Evolutionary conservation across 1,140 invertebrate species (phyloP).

Genomic region (Sycophaga agraensis): DNA sequence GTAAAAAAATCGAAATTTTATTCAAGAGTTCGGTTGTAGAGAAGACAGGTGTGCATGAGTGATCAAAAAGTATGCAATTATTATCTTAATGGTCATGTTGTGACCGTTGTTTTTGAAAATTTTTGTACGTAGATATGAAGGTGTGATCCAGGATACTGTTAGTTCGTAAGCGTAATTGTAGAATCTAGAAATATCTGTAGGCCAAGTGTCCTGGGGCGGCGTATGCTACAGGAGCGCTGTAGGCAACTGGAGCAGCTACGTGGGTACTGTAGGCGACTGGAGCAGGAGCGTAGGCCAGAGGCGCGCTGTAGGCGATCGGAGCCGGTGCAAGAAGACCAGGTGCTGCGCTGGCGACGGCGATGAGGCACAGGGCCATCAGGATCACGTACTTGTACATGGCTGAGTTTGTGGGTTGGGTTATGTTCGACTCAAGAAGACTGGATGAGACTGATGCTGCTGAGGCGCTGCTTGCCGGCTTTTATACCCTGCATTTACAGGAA

Average conservation of each 20-base stretch:
- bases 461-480: neutral
- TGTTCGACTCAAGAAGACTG: neutral
- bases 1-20: no score
- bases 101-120: no score
- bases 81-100: no score
- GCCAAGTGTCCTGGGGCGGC: neutral
- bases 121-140: no score
- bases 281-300: neutral
- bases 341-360: neutral
- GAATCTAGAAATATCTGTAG: no score
- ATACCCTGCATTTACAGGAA: no score
- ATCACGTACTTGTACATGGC: slow-evolving; percentile 13
- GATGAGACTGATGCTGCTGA: neutral
- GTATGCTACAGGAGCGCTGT: neutral
- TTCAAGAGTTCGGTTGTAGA: no score
- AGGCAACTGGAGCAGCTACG: neutral
- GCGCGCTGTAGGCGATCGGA: neutral
- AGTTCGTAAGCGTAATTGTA: no score
- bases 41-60: no score
- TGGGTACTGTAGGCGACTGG: neutral
- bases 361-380: neutral
- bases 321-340: neutral
- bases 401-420: neutral
- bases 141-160: no score
- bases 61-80: no score